Percentiles rank a stretch among this genome's conserved stretches.
Conservation (phyloP, 2,113 vertebrate genomes). For the Cephalophus harveyi region DNA sequence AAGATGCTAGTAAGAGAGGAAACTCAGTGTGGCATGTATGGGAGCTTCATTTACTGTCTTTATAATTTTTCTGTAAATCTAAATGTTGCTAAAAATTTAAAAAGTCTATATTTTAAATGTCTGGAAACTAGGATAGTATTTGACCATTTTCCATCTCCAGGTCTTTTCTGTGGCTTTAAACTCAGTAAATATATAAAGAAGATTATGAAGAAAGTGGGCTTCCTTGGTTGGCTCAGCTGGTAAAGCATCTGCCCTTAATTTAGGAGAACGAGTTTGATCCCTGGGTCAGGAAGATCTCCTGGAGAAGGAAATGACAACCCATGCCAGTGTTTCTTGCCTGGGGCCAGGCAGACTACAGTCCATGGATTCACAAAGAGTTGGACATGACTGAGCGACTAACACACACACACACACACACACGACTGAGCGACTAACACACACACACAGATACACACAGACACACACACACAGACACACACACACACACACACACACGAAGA, state of each 20-base stretch:
- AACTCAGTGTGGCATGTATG: neutral
- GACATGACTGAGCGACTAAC: neutral
- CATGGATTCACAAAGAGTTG: neutral
- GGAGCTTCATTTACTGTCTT: neutral
- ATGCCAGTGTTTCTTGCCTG: neutral
- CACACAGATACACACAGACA: fast-evolving
- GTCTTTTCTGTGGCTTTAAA: neutral
- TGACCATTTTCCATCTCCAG: neutral
- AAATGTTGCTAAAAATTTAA: neutral
- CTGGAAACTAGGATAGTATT: neutral
- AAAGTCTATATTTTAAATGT: neutral
- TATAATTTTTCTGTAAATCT: neutral
- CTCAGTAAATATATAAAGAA: neutral
- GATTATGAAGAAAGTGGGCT: neutral
- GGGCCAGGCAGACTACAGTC: neutral
- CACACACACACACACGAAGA: neutral
- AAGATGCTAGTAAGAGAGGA: neutral
- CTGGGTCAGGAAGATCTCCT: neutral
- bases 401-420: fast-evolving
- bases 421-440: too few species aligned
- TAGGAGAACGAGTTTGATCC: neutral
- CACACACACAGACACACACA: too few species aligned
- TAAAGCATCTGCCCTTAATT: neutral
- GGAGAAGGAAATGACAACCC: neutral
- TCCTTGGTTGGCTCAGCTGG: neutral